These are phyloP conservation scores for Callyntrura sp. DNA, from an alignment of 2,888 invertebrate species.

Conservation along the genomic window DNA sequence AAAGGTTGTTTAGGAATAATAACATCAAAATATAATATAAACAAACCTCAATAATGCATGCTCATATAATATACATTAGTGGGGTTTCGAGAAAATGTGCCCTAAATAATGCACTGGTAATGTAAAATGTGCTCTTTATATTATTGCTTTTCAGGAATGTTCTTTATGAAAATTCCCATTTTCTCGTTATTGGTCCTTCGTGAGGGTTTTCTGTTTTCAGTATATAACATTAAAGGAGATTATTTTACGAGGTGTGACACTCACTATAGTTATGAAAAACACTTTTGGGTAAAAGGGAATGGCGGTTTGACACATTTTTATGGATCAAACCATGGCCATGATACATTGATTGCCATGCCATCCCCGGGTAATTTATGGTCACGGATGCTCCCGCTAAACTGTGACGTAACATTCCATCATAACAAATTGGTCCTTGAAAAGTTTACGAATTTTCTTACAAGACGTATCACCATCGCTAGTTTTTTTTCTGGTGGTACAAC, in stretches of 20 bases:
- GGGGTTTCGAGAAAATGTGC: not conserved
- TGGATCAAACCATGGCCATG: conserved; percentile 57
- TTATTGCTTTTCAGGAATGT: conserved; percentile 30
- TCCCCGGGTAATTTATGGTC: too few species aligned
- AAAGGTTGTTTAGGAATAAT: conserved; percentile 12
- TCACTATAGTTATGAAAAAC: not conserved
- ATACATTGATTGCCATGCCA: conserved; percentile 5
- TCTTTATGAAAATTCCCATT: conserved; percentile 16
- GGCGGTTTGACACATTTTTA: conserved; percentile 10
- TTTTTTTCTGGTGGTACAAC: not conserved
- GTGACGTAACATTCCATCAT: not conserved
- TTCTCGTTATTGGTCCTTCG: conserved; percentile 8
- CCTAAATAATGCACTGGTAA: not conserved
- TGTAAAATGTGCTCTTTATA: conserved; percentile 10
- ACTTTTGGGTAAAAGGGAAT: not conserved
- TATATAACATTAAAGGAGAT: not conserved
- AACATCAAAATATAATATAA: not conserved
- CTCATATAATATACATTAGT: not conserved
- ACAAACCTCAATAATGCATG: conserved; percentile 12
- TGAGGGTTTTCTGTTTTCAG: conserved; percentile 52
- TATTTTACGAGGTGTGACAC: conserved; percentile 11
- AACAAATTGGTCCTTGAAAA: conserved; percentile 5
- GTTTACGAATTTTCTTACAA: not conserved
- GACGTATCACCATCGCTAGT: too few species aligned
- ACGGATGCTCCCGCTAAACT: too few species aligned